These are phyloP conservation scores for Nemotelus nigrinus DNA, from an alignment of 2,888 invertebrate species.

Conservation along the genomic window DNA sequence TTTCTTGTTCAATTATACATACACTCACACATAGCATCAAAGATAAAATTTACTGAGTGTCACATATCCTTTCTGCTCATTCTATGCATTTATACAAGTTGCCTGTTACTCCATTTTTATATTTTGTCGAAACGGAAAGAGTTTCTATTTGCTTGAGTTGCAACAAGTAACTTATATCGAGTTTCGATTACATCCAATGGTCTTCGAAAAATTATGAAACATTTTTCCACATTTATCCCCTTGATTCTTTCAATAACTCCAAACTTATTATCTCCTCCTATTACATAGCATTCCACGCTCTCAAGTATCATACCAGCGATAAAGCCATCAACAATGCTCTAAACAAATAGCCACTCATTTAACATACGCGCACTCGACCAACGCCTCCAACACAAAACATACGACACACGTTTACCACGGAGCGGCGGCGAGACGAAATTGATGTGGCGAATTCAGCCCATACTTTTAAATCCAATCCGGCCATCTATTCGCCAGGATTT, in stretches of 20 bases:
- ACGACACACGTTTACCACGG: background rate
- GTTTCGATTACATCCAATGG: no score
- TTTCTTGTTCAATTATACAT: no score
- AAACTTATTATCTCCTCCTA: slow-evolving; percentile 20
- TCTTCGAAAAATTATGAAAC: no score
- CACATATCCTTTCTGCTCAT: no score
- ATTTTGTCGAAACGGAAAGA: no score
- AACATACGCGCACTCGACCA: slow-evolving; percentile 1
- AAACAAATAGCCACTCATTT: slow-evolving; percentile 20
- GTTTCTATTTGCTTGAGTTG: no score
- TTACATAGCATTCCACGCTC: background rate
- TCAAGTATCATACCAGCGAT: background rate
- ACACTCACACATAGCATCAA: no score
- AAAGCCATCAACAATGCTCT: slow-evolving; percentile 20
- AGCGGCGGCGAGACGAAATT: slow-evolving; percentile 1
- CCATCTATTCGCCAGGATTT: background rate
- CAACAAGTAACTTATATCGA: no score
- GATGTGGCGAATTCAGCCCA: slow-evolving; percentile 15
- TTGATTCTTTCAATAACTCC: background rate
- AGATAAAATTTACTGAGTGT: no score
- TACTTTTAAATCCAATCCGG: slow-evolving; percentile 2
- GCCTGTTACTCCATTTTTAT: no score
- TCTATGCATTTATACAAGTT: no score
- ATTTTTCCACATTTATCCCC: no score
- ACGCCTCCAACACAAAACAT: slow-evolving; percentile 7